A percentile compares a stretch with the other conserved stretches of the same genome.
These are phyloP conservation scores for Hemaris fuciformis DNA, from an alignment of 2,888 invertebrate species.

Conservation along the genomic window DNA sequence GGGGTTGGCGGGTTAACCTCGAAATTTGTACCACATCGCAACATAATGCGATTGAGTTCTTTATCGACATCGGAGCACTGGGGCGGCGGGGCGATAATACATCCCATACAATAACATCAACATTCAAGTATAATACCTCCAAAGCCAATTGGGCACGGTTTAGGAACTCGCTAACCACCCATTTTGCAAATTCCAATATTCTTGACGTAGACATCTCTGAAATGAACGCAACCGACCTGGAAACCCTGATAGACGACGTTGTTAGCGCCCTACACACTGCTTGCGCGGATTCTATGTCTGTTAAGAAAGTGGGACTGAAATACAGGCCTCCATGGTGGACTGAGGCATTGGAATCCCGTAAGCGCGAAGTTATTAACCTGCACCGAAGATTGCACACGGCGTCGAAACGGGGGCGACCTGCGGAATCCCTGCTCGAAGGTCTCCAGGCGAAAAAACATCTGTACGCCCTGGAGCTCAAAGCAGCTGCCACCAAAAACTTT, in stretches of 20 bases:
- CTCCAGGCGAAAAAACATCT: neutral
- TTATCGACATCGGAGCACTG: neutral
- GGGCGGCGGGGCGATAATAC: no score
- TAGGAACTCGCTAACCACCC: neutral
- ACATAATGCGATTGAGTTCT: conserved; percentile 19
- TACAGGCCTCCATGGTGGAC: conserved; percentile 10
- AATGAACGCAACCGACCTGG: neutral
- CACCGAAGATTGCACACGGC: conserved; percentile 12
- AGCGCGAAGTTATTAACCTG: neutral
- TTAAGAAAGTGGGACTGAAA: neutral
- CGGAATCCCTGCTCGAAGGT: neutral
- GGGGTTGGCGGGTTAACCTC: conserved; percentile 18
- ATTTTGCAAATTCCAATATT: neutral
- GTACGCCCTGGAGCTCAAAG: conserved; percentile 15
- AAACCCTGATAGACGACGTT: neutral
- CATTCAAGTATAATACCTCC: neutral
- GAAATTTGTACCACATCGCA: conserved; percentile 15
- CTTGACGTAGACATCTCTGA: neutral
- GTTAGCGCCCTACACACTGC: neutral
- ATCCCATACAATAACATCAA: neutral
- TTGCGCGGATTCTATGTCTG: neutral
- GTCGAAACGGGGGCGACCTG: neutral
- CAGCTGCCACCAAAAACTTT: conserved; percentile 20
- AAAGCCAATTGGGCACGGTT: neutral
- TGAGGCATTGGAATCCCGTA: neutral